Percentiles rank a stretch among this genome's conserved stretches.
These are phyloP conservation scores for Cyphomyrus plagiostoma DNA, from an alignment of 2,113 vertebrate species.

Conservation along the genomic window DNA sequence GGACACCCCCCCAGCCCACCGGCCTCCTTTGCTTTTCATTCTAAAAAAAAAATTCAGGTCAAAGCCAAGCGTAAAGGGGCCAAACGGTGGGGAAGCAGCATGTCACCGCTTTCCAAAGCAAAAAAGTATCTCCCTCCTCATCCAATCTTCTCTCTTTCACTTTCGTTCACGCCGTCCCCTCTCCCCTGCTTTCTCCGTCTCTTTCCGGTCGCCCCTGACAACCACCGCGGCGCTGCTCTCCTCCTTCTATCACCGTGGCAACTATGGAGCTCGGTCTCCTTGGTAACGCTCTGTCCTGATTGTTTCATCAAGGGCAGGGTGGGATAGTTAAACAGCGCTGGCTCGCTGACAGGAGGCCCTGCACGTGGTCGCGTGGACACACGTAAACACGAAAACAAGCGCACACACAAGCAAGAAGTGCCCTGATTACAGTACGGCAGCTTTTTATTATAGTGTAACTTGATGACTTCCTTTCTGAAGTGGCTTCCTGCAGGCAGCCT, in stretches of 20 bases:
- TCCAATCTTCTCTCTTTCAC: neutral
- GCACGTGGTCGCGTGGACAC: constrained; percentile 10
- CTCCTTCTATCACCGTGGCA: constrained; percentile 43
- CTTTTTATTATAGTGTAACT: neutral
- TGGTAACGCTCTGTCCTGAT: constrained; percentile 56
- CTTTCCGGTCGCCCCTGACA: constrained; percentile 48
- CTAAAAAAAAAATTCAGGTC: constrained; percentile 1
- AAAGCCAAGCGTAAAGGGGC: neutral
- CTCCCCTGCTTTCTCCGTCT: constrained; percentile 22
- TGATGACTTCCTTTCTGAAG: constrained; percentile 9
- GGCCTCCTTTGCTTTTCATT: neutral
- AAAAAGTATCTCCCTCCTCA: constrained; percentile 13
- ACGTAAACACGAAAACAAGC: neutral
- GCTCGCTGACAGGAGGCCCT: constrained; percentile 31
- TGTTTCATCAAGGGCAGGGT: constrained; percentile 57
- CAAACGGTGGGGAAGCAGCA: neutral
- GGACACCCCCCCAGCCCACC: neutral
- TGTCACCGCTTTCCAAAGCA: neutral
- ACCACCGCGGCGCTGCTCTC: constrained; percentile 45
- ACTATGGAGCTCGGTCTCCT: constrained; percentile 42
- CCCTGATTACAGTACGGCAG: neutral
- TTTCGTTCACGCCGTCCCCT: constrained; percentile 23
- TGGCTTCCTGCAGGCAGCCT: neutral
- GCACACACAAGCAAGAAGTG: neutral
- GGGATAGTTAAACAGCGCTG: constrained; percentile 43